Evolutionary conservation across 2,797 vertebrate species (phyloP).

Genomic region (Myotis daubentonii): DNA sequence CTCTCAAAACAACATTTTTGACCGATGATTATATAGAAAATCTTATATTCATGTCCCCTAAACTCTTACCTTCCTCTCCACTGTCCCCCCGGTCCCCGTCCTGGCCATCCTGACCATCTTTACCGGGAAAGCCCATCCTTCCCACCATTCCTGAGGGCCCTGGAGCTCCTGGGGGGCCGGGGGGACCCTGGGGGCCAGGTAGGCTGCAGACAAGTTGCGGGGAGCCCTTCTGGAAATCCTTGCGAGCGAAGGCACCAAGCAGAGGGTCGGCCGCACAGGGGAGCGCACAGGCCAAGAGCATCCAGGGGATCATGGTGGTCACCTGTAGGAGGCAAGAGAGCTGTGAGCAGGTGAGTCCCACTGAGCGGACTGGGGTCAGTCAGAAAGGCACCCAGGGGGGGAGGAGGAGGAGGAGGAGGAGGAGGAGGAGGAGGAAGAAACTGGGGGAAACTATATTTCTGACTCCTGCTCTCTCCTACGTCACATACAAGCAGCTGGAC

Average conservation of each 20-base stretch:
- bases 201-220: constrained; percentile 94
- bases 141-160: constrained; percentile 91
- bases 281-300: constrained; percentile 87
- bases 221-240: constrained; percentile 86
- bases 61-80: constrained; percentile 89
- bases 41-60: background rate
- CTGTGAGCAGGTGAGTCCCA: background rate
- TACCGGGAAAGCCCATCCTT: constrained; percentile 93
- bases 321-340: constrained; percentile 78
- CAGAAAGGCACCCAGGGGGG: background rate
- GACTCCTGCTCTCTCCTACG: background rate
- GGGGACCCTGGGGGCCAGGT: constrained; percentile 92
- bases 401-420: too few species aligned
- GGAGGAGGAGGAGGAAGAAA: too few species aligned
- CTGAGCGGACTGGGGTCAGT: background rate
- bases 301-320: constrained; percentile 87
- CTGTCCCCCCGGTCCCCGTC: constrained; percentile 92
- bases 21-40: background rate
- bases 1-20: background rate
- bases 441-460: background rate
- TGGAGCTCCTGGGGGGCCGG: constrained; percentile 88
- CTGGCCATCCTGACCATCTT: constrained; percentile 93
- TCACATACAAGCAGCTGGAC: background rate
- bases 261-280: constrained; percentile 87
- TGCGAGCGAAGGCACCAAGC: constrained; percentile 80